phyloP scores from a whole-genome alignment of 53 echinoderm and acorn worm species.

The Zoroaster sp. region DNA sequence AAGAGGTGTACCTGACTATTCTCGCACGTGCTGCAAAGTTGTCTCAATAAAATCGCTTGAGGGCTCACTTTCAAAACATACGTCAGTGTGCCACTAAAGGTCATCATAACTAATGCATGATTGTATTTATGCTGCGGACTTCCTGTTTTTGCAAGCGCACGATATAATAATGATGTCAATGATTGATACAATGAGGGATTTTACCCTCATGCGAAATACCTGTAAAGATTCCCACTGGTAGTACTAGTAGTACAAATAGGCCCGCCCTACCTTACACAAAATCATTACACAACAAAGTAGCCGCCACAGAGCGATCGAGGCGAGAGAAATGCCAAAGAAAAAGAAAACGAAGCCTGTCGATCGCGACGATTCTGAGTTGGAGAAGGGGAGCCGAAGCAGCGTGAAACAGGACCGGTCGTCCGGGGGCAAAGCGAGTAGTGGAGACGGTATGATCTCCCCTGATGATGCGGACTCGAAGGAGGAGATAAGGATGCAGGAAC shows the following conservation, averaged over 20 bases:
- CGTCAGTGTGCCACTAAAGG: background rate
- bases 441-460: background rate
- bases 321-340: conserved; percentile 35
- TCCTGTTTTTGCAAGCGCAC: no score
- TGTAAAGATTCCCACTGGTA: no score
- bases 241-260: no score
- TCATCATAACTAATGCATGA: no score
- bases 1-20: background rate
- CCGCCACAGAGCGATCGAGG: no score
- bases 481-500: conserved; percentile 7
- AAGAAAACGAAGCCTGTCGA: conserved; percentile 21
- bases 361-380: no score
- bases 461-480: background rate
- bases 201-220: no score
- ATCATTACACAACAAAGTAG: no score
- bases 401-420: background rate
- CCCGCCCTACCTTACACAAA: no score
- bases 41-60: background rate
- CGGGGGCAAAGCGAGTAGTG: background rate
- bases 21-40: background rate
- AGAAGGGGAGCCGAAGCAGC: background rate
- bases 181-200: no score
- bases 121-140: no score
- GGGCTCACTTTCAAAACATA: conserved; percentile 44
- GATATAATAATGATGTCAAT: no score